phyloP scores from a whole-genome alignment of 2,797 vertebrate species.

The Ceyx erithaca region DNA sequence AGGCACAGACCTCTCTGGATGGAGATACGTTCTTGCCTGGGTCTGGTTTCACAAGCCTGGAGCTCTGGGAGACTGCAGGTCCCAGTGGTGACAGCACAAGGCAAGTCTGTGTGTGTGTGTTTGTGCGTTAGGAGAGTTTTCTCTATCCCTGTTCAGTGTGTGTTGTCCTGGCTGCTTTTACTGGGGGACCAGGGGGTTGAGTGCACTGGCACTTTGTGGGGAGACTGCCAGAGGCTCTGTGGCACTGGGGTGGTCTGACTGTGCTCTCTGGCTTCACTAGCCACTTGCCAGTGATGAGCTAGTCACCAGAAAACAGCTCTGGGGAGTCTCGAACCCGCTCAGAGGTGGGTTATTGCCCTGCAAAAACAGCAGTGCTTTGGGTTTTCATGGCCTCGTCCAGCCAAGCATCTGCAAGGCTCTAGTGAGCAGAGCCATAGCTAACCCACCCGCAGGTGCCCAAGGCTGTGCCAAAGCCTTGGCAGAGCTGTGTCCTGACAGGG shows the following conservation, averaged over 20 bases:
- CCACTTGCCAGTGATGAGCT: background rate
- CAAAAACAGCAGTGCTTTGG: background rate
- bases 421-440: fast-evolving
- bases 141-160: fast-evolving
- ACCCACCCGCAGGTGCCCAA: fast-evolving
- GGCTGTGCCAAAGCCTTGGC: background rate
- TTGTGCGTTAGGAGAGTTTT: too few relatives aligned
- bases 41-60: fast-evolving
- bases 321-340: fast-evolving
- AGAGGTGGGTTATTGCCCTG: fast-evolving
- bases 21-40: fast-evolving
- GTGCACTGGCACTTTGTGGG: fast-evolving
- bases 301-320: fast-evolving
- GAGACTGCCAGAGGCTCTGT: background rate
- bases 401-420: background rate
- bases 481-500: background rate
- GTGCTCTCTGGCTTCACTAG: fast-evolving
- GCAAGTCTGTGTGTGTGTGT: background rate
- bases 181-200: background rate
- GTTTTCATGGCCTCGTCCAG: fast-evolving
- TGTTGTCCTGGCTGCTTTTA: background rate
- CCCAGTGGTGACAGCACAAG: fast-evolving
- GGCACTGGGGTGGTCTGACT: fast-evolving
- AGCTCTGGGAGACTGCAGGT: background rate
- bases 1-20: fast-evolving